These are phyloP conservation scores for Papilio demoleus DNA, from an alignment of 2,888 invertebrate genomes.

Conservation along the genomic window DNA sequence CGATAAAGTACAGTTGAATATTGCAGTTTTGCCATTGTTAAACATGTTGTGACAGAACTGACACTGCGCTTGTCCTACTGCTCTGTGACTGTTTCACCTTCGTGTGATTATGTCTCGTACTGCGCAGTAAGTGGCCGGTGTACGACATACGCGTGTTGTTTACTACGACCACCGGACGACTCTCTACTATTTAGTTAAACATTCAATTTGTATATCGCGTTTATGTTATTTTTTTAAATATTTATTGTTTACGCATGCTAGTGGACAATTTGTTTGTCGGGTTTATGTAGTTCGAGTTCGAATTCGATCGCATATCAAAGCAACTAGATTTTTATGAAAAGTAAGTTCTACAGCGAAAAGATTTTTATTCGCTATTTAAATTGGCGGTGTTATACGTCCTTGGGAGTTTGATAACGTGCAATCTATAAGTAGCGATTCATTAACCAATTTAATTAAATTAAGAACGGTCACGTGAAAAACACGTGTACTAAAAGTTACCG, in stretches of 20 bases:
- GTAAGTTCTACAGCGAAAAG: no score
- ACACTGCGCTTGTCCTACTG: not conserved
- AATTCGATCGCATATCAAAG: constrained; percentile 1
- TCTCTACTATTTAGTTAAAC: constrained; percentile 23
- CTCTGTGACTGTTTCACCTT: not conserved
- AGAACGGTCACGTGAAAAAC: no score
- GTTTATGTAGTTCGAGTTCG: not conserved
- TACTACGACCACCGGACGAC: constrained; percentile 30
- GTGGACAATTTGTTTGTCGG: not conserved
- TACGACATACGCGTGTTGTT: constrained; percentile 11
- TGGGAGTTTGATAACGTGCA: no score
- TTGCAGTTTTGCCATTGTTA: not conserved
- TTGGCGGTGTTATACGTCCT: no score
- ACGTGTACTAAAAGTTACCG: no score
- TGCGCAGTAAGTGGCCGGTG: constrained; percentile 12
- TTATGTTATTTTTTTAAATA: constrained; percentile 17
- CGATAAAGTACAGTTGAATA: not conserved
- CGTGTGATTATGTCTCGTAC: constrained; percentile 11
- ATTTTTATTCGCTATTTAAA: no score
- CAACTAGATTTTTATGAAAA: no score
- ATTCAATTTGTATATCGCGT: constrained; percentile 35
- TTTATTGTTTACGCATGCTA: constrained; percentile 11
- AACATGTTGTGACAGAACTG: no score
- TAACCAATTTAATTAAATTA: no score
- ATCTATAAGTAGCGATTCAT: no score